These are phyloP conservation scores for Euleptes europaea DNA, from an alignment of 2,113 vertebrate genomes.

Conservation along the genomic window DNA sequence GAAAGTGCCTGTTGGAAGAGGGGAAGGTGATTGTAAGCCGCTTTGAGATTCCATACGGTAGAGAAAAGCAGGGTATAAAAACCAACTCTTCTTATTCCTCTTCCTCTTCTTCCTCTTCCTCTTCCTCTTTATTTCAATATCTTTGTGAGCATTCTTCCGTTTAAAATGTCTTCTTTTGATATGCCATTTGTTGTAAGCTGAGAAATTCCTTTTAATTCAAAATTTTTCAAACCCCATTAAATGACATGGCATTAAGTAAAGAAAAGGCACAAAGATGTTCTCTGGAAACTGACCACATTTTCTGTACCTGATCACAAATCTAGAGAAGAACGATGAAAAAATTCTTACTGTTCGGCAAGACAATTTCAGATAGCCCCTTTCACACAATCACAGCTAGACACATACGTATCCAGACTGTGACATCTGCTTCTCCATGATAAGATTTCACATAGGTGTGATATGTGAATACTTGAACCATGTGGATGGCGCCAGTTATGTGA, in stretches of 20 bases:
- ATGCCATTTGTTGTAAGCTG: slow-evolving; percentile 66
- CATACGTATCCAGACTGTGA: neutral
- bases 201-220: slow-evolving; percentile 58
- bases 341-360: neutral
- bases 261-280: slow-evolving; percentile 48
- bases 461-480: neutral
- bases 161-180: slow-evolving; percentile 70
- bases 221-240: slow-evolving; percentile 64
- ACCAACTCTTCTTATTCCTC: no score
- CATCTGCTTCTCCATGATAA: neutral
- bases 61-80: no score
- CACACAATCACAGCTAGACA: neutral
- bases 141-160: slow-evolving; percentile 66
- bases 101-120: no score
- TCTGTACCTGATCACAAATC: neutral
- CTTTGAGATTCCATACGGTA: no score
- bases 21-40: no score
- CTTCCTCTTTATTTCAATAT: slow-evolving; percentile 78
- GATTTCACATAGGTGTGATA: neutral
- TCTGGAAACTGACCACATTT: neutral
- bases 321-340: neutral
- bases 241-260: slow-evolving; percentile 65
- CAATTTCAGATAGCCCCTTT: neutral
- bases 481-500: neutral
- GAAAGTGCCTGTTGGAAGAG: no score